These are phyloP conservation scores for Ophion obscuratus DNA, from an alignment of 2,888 invertebrate genomes.

Conservation along the genomic window DNA sequence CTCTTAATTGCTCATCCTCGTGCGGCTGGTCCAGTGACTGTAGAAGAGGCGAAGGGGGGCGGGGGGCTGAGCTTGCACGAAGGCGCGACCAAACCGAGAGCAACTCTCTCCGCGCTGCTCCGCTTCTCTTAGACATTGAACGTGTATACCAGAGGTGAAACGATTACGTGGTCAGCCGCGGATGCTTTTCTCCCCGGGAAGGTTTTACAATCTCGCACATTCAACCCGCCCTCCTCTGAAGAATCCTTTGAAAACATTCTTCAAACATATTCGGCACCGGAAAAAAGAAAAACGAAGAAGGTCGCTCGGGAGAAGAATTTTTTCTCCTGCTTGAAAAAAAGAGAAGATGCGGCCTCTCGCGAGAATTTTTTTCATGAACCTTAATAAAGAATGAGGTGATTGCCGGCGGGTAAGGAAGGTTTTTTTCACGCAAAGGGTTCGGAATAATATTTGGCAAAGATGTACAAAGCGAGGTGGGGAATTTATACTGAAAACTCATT, in stretches of 20 bases:
- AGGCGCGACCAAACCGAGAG: slow-evolving; percentile 53
- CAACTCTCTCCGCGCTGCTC: slow-evolving; percentile 32
- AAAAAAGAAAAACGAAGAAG: slow-evolving; percentile 11
- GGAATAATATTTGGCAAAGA: not conserved
- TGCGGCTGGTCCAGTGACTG: slow-evolving; percentile 57
- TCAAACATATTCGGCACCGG: slow-evolving; percentile 32
- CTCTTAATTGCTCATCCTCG: slow-evolving; percentile 67
- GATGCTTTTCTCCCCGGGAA: slow-evolving; percentile 50
- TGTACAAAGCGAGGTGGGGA: not conserved
- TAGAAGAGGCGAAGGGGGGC: not conserved
- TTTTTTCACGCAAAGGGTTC: slow-evolving; percentile 8
- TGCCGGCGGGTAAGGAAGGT: not conserved
- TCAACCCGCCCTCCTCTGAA: slow-evolving; percentile 32
- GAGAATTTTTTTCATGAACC: slow-evolving; percentile 7
- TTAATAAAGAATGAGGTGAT: not conserved
- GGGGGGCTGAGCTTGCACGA: slow-evolving; percentile 50
- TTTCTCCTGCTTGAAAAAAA: slow-evolving; percentile 15
- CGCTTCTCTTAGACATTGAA: slow-evolving; percentile 47
- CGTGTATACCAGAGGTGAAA: slow-evolving; percentile 58
- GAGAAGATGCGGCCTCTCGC: not conserved
- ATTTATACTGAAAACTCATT: not conserved
- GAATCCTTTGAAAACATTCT: slow-evolving; percentile 62
- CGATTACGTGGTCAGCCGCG: slow-evolving; percentile 66
- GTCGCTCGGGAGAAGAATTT: not conserved
- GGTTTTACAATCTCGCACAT: slow-evolving; percentile 34